These are phyloP conservation scores for Cinclus cinclus DNA, from an alignment of 2,113 vertebrate species.

Conservation along the genomic window DNA sequence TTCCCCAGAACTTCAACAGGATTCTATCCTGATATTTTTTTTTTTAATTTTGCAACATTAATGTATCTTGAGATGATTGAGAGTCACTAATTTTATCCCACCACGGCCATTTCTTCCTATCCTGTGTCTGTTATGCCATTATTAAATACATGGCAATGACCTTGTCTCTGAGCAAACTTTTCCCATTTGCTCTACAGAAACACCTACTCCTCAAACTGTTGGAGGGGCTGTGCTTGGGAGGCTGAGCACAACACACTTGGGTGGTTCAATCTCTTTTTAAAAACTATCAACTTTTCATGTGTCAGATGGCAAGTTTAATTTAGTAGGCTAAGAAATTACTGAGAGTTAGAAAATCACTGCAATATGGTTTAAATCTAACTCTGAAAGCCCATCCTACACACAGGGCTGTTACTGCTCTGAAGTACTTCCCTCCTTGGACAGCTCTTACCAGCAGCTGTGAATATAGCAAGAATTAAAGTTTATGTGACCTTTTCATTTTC, in stretches of 20 bases:
- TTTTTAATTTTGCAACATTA: neutral
- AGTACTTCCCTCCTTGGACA: neutral
- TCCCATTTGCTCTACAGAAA: neutral
- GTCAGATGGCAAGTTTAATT: slow-evolving; percentile 33
- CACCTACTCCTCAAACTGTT: neutral
- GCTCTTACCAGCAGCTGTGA: neutral
- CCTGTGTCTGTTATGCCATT: neutral
- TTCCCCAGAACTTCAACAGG: neutral
- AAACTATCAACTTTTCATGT: neutral
- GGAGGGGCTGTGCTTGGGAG: neutral
- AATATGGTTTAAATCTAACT: neutral
- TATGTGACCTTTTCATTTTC: neutral
- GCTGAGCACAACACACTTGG: neutral
- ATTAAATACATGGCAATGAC: neutral
- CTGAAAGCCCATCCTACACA: neutral
- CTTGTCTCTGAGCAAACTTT: neutral
- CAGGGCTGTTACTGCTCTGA: neutral
- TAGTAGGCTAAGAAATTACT: neutral
- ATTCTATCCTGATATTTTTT: neutral
- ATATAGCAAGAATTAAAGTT: neutral
- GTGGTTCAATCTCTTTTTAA: neutral
- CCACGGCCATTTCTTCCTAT: neutral
- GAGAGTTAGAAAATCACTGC: neutral
- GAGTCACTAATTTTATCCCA: neutral
- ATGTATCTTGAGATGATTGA: neutral